Conservation (phyloP, 2,888 invertebrate species). For the Agriopis leucophaearia region DNA sequence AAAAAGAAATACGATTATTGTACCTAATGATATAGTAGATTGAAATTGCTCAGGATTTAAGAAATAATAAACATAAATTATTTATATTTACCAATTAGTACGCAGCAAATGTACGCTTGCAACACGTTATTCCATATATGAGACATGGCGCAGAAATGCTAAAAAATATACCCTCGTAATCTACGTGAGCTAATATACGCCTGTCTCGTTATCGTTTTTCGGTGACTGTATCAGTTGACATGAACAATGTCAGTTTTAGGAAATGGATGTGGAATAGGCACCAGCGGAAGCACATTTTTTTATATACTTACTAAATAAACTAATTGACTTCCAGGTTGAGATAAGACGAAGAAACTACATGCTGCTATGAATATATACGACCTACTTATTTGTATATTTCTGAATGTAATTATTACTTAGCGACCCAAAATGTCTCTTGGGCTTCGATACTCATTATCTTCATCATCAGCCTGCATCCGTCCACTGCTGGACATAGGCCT, state of each 20-base stretch:
- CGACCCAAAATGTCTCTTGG: no score
- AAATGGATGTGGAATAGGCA: background rate
- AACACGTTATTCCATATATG: slow-evolving; percentile 32
- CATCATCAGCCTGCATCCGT: no score
- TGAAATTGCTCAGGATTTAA: background rate
- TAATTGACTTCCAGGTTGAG: background rate
- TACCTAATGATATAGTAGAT: no score
- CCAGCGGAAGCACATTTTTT: background rate
- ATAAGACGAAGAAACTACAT: background rate
- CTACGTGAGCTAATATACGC: slow-evolving; percentile 28
- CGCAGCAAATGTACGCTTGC: slow-evolving; percentile 25
- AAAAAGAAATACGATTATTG: no score
- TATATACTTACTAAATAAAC: background rate
- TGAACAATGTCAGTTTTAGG: slow-evolving; percentile 10
- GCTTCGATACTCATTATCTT: no score
- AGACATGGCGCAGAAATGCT: slow-evolving; percentile 37
- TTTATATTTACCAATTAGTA: slow-evolving; percentile 26
- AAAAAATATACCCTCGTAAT: slow-evolving; percentile 29
- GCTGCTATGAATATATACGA: background rate
- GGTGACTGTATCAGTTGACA: slow-evolving; percentile 28
- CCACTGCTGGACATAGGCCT: no score
- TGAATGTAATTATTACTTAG: no score
- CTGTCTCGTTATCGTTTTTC: slow-evolving; percentile 35
- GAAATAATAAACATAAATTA: background rate
- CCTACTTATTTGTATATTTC: no score